Conservation (phyloP, 2,113 vertebrate species). For the Cercopithecus mona region DNA sequence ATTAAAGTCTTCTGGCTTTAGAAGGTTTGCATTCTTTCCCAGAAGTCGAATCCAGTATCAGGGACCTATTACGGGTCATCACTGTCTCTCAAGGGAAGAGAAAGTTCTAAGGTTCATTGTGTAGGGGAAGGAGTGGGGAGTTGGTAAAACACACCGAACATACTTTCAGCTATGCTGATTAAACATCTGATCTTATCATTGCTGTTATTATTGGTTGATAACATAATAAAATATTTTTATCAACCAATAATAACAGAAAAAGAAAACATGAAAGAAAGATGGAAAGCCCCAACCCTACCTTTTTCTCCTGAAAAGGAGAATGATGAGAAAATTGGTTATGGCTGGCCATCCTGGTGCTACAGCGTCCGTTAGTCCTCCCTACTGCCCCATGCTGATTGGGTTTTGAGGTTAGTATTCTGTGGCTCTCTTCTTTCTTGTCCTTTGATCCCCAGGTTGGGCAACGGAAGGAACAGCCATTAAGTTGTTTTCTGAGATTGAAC, state of each 20-base stretch:
- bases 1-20: conserved; percentile 74
- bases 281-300: neutral
- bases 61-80: conserved; percentile 10
- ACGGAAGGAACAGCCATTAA: fast-evolving
- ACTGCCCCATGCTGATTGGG: fast-evolving
- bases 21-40: conserved; percentile 70
- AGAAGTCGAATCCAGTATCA: conserved; percentile 59
- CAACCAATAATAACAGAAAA: neutral
- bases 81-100: conserved; percentile 10
- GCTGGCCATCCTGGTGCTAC: neutral
- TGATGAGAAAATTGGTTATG: neutral
- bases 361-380: too few relatives aligned
- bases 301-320: neutral
- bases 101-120: conserved; percentile 42
- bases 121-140: neutral
- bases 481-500: neutral
- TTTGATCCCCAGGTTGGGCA: neutral
- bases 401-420: neutral
- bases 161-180: conserved; percentile 15
- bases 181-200: conserved; percentile 29
- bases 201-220: neutral
- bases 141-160: neutral
- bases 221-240: too few relatives aligned
- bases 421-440: neutral
- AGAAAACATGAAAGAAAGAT: neutral